Evolutionary conservation across 2,888 invertebrate species (phyloP).

Genomic region (Drosophila putrida): DNA sequence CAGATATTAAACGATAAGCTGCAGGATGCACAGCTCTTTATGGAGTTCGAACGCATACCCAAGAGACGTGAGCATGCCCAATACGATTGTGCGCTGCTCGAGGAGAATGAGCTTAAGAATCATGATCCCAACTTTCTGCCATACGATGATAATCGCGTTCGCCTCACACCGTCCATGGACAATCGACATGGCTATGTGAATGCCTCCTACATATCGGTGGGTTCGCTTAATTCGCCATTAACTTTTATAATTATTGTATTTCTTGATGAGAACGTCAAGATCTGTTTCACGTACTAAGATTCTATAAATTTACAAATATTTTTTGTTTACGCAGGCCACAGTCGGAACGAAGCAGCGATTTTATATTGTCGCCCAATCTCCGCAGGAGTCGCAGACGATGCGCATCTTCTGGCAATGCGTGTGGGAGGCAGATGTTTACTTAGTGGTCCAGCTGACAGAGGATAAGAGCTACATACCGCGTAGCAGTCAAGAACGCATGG

Average conservation of each 20-base stretch:
- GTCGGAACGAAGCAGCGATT: constrained; percentile 93
- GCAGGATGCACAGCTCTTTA: constrained; percentile 90
- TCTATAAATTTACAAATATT: neutral
- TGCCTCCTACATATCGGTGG: constrained; percentile 95
- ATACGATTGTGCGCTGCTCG: constrained; percentile 90
- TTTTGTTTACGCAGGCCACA: constrained; percentile 88
- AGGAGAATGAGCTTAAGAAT: constrained; percentile 88
- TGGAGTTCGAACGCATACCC: constrained; percentile 94
- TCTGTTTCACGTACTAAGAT: too few species aligned
- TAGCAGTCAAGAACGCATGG: constrained; percentile 87
- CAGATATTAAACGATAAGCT: constrained; percentile 89
- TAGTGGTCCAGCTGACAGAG: constrained; percentile 92
- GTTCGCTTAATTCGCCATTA: constrained; percentile 1
- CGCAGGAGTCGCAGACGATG: constrained; percentile 82
- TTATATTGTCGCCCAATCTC: constrained; percentile 89
- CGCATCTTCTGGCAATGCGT: constrained; percentile 94
- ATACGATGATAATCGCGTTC: constrained; percentile 94
- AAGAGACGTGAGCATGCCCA: constrained; percentile 90
- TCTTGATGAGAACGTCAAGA: too few species aligned
- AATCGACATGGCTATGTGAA: constrained; percentile 97
- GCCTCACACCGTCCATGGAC: constrained; percentile 91
- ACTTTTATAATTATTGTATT: too few species aligned
- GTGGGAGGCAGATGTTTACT: constrained; percentile 94
- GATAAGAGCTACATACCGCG: constrained; percentile 88
- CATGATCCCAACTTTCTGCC: constrained; percentile 90